Conservation (phyloP, 1,140 invertebrate genomes). For the Hyles euphorbiae region DNA sequence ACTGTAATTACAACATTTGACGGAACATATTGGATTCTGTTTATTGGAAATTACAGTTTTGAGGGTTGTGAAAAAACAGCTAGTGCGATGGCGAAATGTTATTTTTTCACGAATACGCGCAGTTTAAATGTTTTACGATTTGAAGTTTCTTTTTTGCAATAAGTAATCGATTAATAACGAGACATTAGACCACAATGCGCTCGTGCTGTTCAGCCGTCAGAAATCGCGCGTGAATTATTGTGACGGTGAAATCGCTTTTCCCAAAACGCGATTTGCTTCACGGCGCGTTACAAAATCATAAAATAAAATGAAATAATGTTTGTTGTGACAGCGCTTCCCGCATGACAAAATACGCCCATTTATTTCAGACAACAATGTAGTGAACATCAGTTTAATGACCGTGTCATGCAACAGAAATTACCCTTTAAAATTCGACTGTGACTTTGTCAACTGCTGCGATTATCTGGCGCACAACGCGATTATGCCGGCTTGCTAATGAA, state of each 20-base stretch:
- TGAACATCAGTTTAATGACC: slow-evolving; percentile 59
- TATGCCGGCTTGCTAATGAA: too few species aligned
- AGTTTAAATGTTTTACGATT: too few species aligned
- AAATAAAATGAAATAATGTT: slow-evolving; percentile 69
- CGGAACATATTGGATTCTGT: slow-evolving; percentile 9
- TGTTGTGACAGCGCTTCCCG: slow-evolving; percentile 69
- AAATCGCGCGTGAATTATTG: slow-evolving; percentile 47
- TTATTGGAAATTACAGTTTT: not conserved
- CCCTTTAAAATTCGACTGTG: slow-evolving; percentile 32
- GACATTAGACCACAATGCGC: slow-evolving; percentile 41
- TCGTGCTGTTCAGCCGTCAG: slow-evolving; percentile 26
- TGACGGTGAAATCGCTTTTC: slow-evolving; percentile 48
- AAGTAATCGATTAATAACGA: slow-evolving; percentile 38
- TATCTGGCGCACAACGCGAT: too few species aligned
- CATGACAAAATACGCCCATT: slow-evolving; percentile 64
- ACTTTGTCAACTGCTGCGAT: slow-evolving; percentile 10
- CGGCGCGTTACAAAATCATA: slow-evolving; percentile 63
- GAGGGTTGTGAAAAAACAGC: too few species aligned
- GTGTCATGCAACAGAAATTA: slow-evolving; percentile 54
- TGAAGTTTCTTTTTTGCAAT: not conserved
- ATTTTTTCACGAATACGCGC: not conserved
- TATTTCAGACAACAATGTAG: slow-evolving; percentile 65
- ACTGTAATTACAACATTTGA: slow-evolving; percentile 25
- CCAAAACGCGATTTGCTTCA: slow-evolving; percentile 57
- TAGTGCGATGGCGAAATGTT: not conserved